Evolutionary conservation across 2,797 vertebrate genomes (phyloP).

Genomic region (Malacoctenus gilli): DNA sequence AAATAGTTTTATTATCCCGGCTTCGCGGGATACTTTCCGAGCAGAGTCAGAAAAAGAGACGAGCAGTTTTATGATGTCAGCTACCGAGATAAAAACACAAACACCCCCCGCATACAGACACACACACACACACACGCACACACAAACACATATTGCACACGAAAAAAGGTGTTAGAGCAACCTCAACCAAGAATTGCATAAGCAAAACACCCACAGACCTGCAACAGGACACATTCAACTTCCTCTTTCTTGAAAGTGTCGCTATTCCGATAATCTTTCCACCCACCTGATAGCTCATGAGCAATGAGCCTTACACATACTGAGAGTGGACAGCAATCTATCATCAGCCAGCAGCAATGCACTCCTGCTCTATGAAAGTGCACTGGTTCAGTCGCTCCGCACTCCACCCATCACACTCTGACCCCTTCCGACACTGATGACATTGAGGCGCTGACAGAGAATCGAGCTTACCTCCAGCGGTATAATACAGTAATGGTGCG

Average conservation of each 20-base stretch:
- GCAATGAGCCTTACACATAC: slow-evolving; percentile 69
- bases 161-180: slow-evolving; percentile 54
- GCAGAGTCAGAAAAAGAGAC: slow-evolving; percentile 8
- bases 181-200: slow-evolving; percentile 45
- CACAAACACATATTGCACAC: slow-evolving; percentile 2
- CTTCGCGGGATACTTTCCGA: slow-evolving; percentile 6
- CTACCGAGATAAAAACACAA: slow-evolving; percentile 4
- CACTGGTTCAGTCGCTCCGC: slow-evolving; percentile 55
- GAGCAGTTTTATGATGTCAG: neutral
- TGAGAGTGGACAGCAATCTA: slow-evolving; percentile 74
- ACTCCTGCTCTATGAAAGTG: slow-evolving; percentile 63
- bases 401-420: slow-evolving; percentile 45
- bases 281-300: slow-evolving; percentile 71
- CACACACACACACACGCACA: slow-evolving; percentile 5
- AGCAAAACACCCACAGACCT: slow-evolving; percentile 67
- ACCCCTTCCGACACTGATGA: slow-evolving; percentile 53
- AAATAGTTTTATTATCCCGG: slow-evolving; percentile 23
- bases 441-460: slow-evolving; percentile 40
- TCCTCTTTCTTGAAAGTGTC: slow-evolving; percentile 57
- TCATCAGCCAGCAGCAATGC: slow-evolving; percentile 59
- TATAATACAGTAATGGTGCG: slow-evolving; percentile 29
- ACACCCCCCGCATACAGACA: too few relatives aligned
- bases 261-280: slow-evolving; percentile 77
- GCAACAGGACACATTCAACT: slow-evolving; percentile 59
- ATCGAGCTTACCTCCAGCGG: slow-evolving; percentile 27